Evolutionary conservation across 2,113 vertebrate species (phyloP), one percentile per base, ranked within the genome.

Genomic region (Gymnocephalus cernua): DNA sequence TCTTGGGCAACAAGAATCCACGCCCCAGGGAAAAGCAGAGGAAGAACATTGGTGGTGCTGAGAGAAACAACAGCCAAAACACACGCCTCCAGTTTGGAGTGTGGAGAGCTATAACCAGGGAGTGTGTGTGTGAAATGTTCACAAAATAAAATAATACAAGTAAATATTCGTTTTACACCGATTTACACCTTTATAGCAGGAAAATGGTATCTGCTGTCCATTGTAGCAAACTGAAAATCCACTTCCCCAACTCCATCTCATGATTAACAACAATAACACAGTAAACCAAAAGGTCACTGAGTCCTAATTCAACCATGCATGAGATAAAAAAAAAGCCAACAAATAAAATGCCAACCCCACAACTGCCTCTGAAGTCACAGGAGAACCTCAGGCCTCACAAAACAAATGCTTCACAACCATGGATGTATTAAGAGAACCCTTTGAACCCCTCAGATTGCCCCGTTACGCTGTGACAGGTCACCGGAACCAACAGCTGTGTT

Each of bases 41-140:
- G 91, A 92, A 92, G 89, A 69, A 84, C 86, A 27, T 32, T 19
- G 27, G 12, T 65, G 35, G 19, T 68, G 71, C 19, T 44, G 48
- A 71, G 44, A 58, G 59, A 50, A 70, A 67, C 74, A 82, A 80
- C 35, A 67, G 29, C 63, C 19, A 65, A 67, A 81, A 79, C 76
- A 57, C 57, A 64, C 0, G 53, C 45, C 69, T 73, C 1, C 16
- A 6, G 29, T 70, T 38, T 12, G 27, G 27, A 58, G 3, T 80
- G 63, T 51, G 57, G n/a, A 38, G 63, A 82, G 58, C 23, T 23
- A 23, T 2, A 44, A 32, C 23, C 23, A 44, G 3, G 41, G 21
- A 21, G 69, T 2, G 41, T 4, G 62, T 4, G 62, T 51, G 45
- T 38, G 45, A 45, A 4, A 51, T 6, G 10, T 18, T 38, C 4